These are phyloP conservation scores for Lepisosteus oculatus DNA, from an alignment of 2,113 vertebrate species.

Conservation along the genomic window DNA sequence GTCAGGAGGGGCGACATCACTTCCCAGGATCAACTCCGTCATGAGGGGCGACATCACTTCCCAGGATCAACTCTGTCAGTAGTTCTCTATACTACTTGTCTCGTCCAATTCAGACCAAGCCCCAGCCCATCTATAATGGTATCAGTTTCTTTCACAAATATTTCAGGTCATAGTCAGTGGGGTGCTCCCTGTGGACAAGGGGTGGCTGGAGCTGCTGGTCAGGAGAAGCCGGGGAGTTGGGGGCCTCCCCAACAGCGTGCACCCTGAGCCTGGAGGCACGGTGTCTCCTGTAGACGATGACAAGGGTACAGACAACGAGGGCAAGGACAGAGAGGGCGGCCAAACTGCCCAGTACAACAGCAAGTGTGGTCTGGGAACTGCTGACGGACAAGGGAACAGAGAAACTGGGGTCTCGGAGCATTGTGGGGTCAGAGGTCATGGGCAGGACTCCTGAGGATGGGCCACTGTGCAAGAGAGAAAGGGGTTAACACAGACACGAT, in stretches of 20 bases:
- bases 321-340: constrained; percentile 34
- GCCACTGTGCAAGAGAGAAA: neutral
- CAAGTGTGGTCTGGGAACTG: neutral
- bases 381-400: neutral
- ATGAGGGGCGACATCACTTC: no score
- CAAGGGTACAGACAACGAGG: neutral
- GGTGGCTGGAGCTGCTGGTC: constrained; percentile 4
- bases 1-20: no score
- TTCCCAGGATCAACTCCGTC: no score
- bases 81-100: no score
- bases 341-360: constrained; percentile 23
- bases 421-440: neutral
- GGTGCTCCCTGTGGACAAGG: neutral
- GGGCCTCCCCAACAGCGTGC: constrained; percentile 14
- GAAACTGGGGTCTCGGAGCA: neutral
- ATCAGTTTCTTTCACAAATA: no score
- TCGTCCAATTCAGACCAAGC: no score
- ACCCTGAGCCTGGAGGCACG: constrained; percentile 33
- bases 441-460: neutral
- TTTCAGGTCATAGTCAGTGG: no score
- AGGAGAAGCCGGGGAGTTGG: constrained; percentile 10
- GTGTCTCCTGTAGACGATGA: constrained; percentile 30
- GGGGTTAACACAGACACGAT: neutral
- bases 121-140: no score
- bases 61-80: no score